Conservation (phyloP, 2,113 vertebrate species). For the Muscicapa adusta region DNA sequence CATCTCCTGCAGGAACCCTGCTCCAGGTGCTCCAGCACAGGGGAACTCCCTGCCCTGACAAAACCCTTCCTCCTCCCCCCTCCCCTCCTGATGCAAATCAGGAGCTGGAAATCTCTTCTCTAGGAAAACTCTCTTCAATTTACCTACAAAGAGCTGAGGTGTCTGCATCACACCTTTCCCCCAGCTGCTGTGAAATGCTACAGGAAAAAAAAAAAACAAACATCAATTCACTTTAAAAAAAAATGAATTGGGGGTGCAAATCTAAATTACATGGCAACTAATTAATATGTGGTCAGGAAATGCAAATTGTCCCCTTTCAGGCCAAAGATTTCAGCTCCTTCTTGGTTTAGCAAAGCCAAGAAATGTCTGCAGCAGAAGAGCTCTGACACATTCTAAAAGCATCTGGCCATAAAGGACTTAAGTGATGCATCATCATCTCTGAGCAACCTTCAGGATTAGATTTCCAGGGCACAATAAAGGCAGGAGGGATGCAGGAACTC, state of each 20-base stretch:
- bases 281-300: rapidly evolving
- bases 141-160: rapidly evolving
- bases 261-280: rapidly evolving
- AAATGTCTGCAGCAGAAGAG: not conserved
- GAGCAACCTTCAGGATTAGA: not conserved
- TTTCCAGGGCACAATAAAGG: not conserved
- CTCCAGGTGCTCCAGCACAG: not conserved
- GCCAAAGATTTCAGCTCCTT: not conserved
- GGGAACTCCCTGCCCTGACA: not conserved
- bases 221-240: too few relatives aligned
- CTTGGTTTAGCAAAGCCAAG: not conserved
- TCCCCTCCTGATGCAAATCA: not conserved
- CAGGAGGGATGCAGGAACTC: not conserved
- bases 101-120: not conserved
- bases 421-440: not conserved
- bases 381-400: not conserved
- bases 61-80: not conserved
- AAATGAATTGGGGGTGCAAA: rapidly evolving
- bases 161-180: not conserved
- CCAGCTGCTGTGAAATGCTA: too few relatives aligned
- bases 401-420: not conserved
- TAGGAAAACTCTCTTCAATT: not conserved
- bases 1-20: not conserved
- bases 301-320: not conserved
- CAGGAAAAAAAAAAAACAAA: not conserved